Conservation (phyloP, 2,113 vertebrate genomes). For the Macrotus californicus region DNA sequence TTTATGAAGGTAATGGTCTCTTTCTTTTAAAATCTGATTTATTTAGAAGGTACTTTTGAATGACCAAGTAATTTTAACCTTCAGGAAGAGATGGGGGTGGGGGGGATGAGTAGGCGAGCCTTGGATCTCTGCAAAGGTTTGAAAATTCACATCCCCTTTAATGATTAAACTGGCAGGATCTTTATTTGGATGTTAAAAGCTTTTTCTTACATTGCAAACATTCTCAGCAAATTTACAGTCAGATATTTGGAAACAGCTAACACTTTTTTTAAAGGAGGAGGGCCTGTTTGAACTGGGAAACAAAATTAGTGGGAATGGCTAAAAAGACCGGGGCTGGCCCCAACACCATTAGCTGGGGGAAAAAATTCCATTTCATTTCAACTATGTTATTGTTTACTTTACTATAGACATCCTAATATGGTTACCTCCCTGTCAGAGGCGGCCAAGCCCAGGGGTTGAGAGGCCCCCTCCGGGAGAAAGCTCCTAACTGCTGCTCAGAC, state of each 20-base stretch:
- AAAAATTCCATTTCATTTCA: slow-evolving; percentile 93
- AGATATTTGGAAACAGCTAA: slow-evolving; percentile 80
- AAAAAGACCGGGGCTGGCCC: slow-evolving; percentile 87
- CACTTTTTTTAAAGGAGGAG: slow-evolving; percentile 57
- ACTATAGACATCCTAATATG: slow-evolving; percentile 97
- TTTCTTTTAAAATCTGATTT: slow-evolving; percentile 63
- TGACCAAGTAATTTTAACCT: slow-evolving; percentile 68
- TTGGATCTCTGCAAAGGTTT: slow-evolving; percentile 38
- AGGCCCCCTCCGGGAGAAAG: slow-evolving; percentile 87
- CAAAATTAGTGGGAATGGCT: slow-evolving; percentile 79
- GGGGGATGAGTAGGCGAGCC: not conserved
- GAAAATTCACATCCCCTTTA: slow-evolving; percentile 39
- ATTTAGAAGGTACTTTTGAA: slow-evolving; percentile 66
- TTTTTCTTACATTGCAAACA: slow-evolving; percentile 76
- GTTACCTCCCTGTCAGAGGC: slow-evolving; percentile 90
- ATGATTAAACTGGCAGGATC: slow-evolving; percentile 64
- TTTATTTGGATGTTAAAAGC: slow-evolving; percentile 75
- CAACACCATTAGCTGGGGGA: slow-evolving; percentile 85
- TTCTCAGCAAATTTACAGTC: slow-evolving; percentile 71
- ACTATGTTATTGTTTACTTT: slow-evolving; percentile 99
- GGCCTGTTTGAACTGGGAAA: slow-evolving; percentile 78
- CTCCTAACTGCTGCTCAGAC: slow-evolving; percentile 89
- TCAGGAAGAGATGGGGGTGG: slow-evolving; percentile 28
- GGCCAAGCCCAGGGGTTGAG: slow-evolving; percentile 79
- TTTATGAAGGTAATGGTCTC: slow-evolving; percentile 60